Base-by-base conservation (phyloP, 1,140 invertebrate species). In the Hyles euphorbiae region DNA sequence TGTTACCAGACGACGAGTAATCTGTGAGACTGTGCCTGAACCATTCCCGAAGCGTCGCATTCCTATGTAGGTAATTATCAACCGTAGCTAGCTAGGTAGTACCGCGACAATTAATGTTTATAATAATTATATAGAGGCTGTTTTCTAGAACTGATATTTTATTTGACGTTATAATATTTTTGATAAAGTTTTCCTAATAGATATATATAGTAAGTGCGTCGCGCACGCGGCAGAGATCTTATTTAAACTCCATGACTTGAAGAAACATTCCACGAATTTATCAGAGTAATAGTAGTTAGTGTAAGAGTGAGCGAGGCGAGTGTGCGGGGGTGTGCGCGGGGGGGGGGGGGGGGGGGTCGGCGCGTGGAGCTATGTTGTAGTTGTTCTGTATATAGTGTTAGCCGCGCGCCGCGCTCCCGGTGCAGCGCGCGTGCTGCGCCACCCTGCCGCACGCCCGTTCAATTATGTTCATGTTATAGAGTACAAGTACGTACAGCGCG, bases 241-340 rank as follows among this genome's bases (percentile, higher is more conserved):
- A 50, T 61, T 34, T 64, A 56, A 64, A 72, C 79, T 82, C 79
- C 81, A 84, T 84, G 74, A 84, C 81, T 84, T 84, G 63, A 52
- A 60, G 54, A 65, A 57, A 60, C 81, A 84, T 84, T 84, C 81
- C 81, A 72, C 63, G 71, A 79, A 73, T 75, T 71, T 70, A 69
- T 62, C 44, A 52, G 22, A 46, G 12, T 57, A 57, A 43, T 53
- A 34, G 40, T 48, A 11, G 46, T 48, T 48, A 11, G 12, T 5
- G 46, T 48, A n/a, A n/a, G n/a, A 48, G 12, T n/a, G 46, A 8
- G 5, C 36, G 36, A 2, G 5, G 36, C 36, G 8, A 40, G 5
- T 22, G 22, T 22, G 22, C 22, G 22, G 0, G 2, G 22, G 22
- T 22, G 22, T 22, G 22, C 22, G 22, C n/a, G n/a, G n/a, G n/a